Base-by-base conservation (phyloP, 2,888 invertebrate genomes). In the Dysmachus trigonus region DNA sequence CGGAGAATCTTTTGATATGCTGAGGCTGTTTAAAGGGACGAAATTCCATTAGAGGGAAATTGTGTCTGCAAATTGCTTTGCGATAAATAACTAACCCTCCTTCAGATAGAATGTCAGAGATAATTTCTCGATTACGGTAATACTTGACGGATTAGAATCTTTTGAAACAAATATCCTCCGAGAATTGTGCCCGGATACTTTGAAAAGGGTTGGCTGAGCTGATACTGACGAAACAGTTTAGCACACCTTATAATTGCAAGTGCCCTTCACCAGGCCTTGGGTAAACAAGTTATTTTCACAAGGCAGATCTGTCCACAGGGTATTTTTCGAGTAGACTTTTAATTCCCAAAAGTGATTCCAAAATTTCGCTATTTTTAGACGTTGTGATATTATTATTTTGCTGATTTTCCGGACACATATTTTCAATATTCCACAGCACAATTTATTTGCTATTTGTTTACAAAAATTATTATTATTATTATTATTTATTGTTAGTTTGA, bases 1-100 rank as follows among this genome's bases (percentile, higher is more conserved):
- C 71, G 18, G 31, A 85, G 41, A 85, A 71, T 85, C 85, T 85
- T 85, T 85, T 85, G 85, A 85, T 85, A 79, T 85, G 77, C 71
- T 85, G 72, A 79, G 41, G 72, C 77, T 79, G 27, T 85, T 83
- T 41, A 83, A 35, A 72, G 83, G 72, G 72, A 83, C 83, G 72
- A 83, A 83, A 83, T 83, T 47, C 83, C 72, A 72, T 83, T 83
- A 83, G 72, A 72, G 41, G 47, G 38, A 83, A 83, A 83, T 83
- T 83, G 83, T 83, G 38, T 41, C 83, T 83, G 72, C 72, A 83
- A 83, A 83, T 83, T 83, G 83, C 83, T 72, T 83, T 83, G 83
- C 83, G 83, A 83, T 83, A 83, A 83, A 83, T 83, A 83, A 83
- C 83, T 38, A 71, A 83, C 83, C 83, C 41, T 83, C 41, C 72